Evolutionary conservation across 2,888 invertebrate species (phyloP), one percentile per base, ranked within the genome.

Genomic region (Eristalinus sepulchralis): DNA sequence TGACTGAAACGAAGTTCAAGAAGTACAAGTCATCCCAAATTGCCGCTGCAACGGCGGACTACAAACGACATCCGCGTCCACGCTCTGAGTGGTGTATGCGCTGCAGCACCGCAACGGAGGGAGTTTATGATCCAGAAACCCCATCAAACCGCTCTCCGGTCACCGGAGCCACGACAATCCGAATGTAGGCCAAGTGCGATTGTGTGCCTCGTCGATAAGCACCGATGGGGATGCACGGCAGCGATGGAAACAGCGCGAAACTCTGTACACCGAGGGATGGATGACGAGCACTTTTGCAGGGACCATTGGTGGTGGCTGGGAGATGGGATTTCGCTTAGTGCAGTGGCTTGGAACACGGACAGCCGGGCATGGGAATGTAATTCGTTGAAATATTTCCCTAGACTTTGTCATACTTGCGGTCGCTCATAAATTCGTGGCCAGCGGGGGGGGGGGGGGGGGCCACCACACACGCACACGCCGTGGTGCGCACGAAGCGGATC

Each of bases 101-200:
- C 71, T 71, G 76, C 13, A 75, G 68, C 60, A 47, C 59, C 64
- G 62, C 68, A 68, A 73, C 71, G 71, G 76, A 76, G 67, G 62
- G 68, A 4, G 24, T 80, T 84, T 71, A 84, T 84, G 76, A 84
- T 76, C 76, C 84, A 57, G 71, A 81, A 81, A 63, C 81, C 80
- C 76, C 83, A 66, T 79, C 68, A 75, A 78, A 82, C 77, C 71
- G 70, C n/a, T 39, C 22, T 31, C 66, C 71, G 53, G 24, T 9
- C 10, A 59, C 47, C 31, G 39, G n/a, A 22, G 62, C 36, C 20
- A 55, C 39, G 39, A 6, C 36, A 36, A 70, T 77, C 62, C 34
- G 36, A 63, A 2, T 70, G 68, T 55, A 62, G 57, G 39, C 47
- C 63, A 10, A 20, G 55, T 55, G 1, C 13, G 39, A 39, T 39